Percentiles rank a stretch among this genome's conserved stretches.
phyloP scores from a whole-genome alignment of 2,888 invertebrate genomes.

The Agrotis segetum region DNA sequence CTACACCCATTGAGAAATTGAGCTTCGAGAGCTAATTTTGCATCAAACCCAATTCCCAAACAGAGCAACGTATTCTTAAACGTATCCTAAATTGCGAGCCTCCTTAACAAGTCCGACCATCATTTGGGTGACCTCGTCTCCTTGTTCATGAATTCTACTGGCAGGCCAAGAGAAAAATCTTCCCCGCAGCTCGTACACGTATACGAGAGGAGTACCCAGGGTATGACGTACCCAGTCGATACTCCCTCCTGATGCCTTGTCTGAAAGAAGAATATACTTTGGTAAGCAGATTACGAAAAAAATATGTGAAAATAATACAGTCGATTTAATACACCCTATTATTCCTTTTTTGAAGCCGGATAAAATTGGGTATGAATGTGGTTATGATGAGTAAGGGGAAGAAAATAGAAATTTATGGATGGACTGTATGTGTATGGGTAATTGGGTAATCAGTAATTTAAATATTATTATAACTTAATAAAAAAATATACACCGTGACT shows the following conservation, averaged over 20 bases:
- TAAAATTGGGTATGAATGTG: too few species aligned
- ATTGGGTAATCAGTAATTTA: too few species aligned
- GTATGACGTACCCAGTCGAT: slow-evolving; percentile 92
- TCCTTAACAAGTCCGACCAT: slow-evolving; percentile 88
- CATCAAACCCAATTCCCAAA: neutral
- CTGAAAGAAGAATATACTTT: slow-evolving; percentile 68
- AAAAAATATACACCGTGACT: too few species aligned
- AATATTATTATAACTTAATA: too few species aligned
- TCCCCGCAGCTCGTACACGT: slow-evolving; percentile 93
- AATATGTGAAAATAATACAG: too few species aligned
- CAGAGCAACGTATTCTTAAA: slow-evolving; percentile 58
- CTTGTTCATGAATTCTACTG: slow-evolving; percentile 92
- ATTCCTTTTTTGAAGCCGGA: too few species aligned
- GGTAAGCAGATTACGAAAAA: too few species aligned
- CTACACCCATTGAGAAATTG: neutral
- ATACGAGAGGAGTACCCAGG: slow-evolving; percentile 90
- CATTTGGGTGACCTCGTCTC: slow-evolving; percentile 92
- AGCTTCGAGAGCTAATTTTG: neutral
- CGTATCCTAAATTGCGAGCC: slow-evolving; percentile 86
- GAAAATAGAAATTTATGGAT: too few species aligned
- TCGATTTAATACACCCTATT: too few species aligned
- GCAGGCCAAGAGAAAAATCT: slow-evolving; percentile 93
- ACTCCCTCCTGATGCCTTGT: slow-evolving; percentile 91
- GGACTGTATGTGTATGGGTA: too few species aligned
- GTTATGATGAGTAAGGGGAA: too few species aligned